Conservation (phyloP, 2,113 vertebrate species). For the Meles meles region DNA sequence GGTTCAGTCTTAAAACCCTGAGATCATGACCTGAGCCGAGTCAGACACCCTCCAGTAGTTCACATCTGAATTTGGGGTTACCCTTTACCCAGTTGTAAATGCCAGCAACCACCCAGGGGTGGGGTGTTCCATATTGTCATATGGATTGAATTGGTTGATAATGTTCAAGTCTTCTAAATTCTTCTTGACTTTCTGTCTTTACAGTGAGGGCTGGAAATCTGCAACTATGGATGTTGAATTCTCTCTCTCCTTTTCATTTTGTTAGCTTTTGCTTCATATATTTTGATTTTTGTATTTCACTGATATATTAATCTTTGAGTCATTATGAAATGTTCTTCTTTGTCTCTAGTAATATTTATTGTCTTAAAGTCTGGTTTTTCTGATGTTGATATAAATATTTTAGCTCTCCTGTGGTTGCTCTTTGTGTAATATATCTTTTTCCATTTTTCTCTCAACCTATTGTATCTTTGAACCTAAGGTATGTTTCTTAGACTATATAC, state of each 20-base stretch:
- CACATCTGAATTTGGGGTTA: background rate
- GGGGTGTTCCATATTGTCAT: background rate
- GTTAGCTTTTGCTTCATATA: background rate
- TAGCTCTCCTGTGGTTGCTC: background rate
- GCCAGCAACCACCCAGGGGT: background rate
- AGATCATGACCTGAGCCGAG: background rate
- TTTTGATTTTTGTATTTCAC: background rate
- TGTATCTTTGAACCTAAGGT: background rate
- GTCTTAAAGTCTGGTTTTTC: background rate
- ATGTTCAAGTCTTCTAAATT: background rate
- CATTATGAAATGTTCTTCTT: background rate
- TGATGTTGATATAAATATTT: background rate
- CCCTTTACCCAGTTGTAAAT: background rate
- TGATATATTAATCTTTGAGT: background rate
- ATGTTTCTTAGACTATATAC: background rate
- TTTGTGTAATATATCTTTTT: background rate
- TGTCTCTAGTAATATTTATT: background rate
- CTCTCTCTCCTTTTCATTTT: background rate
- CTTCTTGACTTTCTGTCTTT: background rate
- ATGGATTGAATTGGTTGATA: background rate
- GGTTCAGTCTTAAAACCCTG: background rate
- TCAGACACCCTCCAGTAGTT: background rate
- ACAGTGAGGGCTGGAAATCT: background rate
- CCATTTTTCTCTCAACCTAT: background rate
- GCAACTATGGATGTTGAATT: background rate